Evolutionary conservation across 1,140 invertebrate species (phyloP).

Genomic region (Macrotrachela quadricornifera): DNA sequence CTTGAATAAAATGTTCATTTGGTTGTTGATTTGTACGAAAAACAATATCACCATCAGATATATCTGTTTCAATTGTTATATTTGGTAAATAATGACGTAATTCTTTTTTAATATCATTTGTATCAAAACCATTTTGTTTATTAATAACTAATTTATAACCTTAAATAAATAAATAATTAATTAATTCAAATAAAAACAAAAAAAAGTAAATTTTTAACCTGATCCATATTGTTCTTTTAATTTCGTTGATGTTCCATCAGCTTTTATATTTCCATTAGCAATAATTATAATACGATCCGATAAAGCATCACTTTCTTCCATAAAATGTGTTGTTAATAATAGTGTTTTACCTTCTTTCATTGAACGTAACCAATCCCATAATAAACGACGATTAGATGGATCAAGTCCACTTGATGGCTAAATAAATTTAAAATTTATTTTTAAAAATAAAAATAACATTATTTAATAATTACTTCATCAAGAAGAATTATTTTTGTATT

Average conservation of each 20-base stretch:
- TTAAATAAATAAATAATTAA: too few relatives aligned
- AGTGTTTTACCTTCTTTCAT: constrained; percentile 46
- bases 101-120: too few relatives aligned
- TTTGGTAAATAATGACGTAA: too few relatives aligned
- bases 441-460: not conserved
- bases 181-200: too few relatives aligned
- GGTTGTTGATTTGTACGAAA: too few relatives aligned
- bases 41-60: too few relatives aligned
- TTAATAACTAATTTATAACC: too few relatives aligned
- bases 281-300: constrained; percentile 43
- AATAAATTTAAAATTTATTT: too few relatives aligned
- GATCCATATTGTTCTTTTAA: constrained; percentile 40
- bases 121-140: too few relatives aligned
- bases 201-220: too few relatives aligned
- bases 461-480: constrained; percentile 38
- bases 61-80: too few relatives aligned
- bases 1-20: too few relatives aligned
- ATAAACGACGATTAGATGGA: constrained; percentile 59
- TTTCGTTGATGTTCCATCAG: constrained; percentile 27
- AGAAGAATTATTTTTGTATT: constrained; percentile 31
- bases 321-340: constrained; percentile 80
- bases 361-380: constrained; percentile 50
- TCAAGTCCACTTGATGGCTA: constrained; percentile 72
- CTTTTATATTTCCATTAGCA: constrained; percentile 1
- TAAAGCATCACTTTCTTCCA: constrained; percentile 87